Percentiles rank a stretch among this genome's conserved stretches.
These are phyloP conservation scores for Conus ventricosus DNA, from an alignment of 1,140 invertebrate species.

Conservation along the genomic window DNA sequence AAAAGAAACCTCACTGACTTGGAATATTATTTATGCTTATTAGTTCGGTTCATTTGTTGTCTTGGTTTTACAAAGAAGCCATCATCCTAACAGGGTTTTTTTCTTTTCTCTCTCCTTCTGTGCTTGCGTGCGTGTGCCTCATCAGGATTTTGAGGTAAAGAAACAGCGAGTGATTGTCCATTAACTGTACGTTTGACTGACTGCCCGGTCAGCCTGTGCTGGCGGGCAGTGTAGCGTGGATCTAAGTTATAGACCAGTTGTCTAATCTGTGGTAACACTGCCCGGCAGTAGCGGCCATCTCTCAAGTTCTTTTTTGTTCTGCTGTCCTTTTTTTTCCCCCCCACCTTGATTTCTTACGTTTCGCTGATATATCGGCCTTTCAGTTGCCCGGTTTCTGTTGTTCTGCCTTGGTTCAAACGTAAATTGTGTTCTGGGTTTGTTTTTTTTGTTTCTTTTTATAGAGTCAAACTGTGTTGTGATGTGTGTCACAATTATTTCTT, in stretches of 20 bases:
- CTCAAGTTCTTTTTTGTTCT: slow-evolving; percentile 47
- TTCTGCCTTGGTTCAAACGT: neutral
- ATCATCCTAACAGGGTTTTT: slow-evolving; percentile 40
- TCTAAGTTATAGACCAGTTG: slow-evolving; percentile 16
- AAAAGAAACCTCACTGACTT: neutral
- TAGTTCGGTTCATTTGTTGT: slow-evolving; percentile 2
- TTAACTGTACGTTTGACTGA: slow-evolving; percentile 8
- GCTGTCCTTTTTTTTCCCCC: slow-evolving; percentile 26
- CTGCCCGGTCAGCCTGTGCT: slow-evolving; percentile 6
- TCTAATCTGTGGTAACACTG: slow-evolving; percentile 28
- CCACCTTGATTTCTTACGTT: neutral
- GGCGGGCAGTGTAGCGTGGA: slow-evolving; percentile 7
- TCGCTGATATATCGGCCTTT: neutral
- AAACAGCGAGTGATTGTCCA: slow-evolving; percentile 24
- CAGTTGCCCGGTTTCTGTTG: slow-evolving; percentile 14
- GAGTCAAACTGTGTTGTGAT: neutral
- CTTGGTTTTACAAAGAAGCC: slow-evolving; percentile 6
- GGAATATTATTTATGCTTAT: slow-evolving; percentile 19
- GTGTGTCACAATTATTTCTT: neutral
- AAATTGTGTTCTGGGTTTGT: neutral
- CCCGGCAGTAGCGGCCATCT: slow-evolving; percentile 44
- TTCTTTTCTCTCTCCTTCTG: slow-evolving; percentile 36
- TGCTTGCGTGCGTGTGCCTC: slow-evolving; percentile 35
- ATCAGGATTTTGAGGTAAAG: slow-evolving; percentile 43
- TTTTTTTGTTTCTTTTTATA: neutral